Base-by-base conservation (phyloP, 2,113 vertebrate genomes). In the Smithornis capensis region DNA sequence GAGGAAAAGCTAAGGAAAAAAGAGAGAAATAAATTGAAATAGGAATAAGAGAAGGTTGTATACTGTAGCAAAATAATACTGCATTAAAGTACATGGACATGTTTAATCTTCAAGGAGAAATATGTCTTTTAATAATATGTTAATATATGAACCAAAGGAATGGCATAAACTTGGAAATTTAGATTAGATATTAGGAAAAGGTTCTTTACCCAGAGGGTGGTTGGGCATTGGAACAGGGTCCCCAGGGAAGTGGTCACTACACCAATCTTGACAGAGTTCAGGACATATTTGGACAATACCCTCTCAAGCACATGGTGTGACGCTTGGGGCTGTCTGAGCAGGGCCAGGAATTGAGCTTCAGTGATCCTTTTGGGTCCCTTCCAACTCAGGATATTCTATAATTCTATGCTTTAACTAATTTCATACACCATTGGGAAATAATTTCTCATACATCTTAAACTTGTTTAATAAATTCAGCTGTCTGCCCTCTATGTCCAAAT, bases 161-260 rank as follows among this genome's bases (percentile, higher is more conserved):
- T 35, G 29, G 14, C 29, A 35, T 27, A 38, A 40, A 6, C 10
- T 45, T 45, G 28, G 25, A 40, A 5, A 11, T 38, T 74, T 59
- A 67, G 33, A 7, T 4, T 31, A 21, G 16, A 15, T 62, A 40
- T 38, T 5, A 45, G 16, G 13, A 35, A 60, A 53, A 53, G 5
- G 4, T n/a, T 67, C 10, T n/a, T 60, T 14, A 19, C 1, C 7
- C n/a, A 29, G 19, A n/a, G 10, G 7, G 5, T 24, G 7, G 4
- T 1, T n/a, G 28, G 19, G 7, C 9, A 14, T 16, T 75, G 53
- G 7, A n/a, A 67, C 1, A 53, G 33, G 8, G 10, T 60, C 24
- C 15, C 28, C 38, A 29, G 62, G 8, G 3, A 13, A 53, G 7
- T 24, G 18, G 9, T 50, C 22, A 15, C 21, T 24, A 3, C 23